Base-by-base conservation (phyloP, 2,113 vertebrate species). In the Tonatia bakeri region DNA sequence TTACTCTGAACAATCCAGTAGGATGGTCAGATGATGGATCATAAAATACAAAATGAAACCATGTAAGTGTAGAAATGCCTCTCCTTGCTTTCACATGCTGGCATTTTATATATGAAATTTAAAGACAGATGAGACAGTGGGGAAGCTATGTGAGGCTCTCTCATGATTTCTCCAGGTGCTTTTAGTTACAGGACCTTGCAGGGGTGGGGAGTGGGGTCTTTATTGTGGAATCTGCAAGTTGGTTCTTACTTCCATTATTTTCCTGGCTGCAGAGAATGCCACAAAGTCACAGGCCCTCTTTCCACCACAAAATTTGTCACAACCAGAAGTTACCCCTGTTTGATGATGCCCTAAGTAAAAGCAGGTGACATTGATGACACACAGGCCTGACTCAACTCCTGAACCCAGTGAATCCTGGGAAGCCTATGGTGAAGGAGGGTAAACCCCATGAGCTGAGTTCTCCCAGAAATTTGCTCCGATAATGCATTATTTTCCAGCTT, bases 1-100 rank as follows among this genome's bases (percentile, higher is more conserved):
- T 77, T 54, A 22, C 22, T 97, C 17, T 70, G 50, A 87, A 65
- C 22, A 69, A 33, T 64, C 15, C 8, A 40, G 43, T 31, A 36
- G 36, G 33, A 61, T 61, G 5, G 54, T 87, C 54, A 85, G 73
- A 77, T 56, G 52, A 69, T 16, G 22, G 28, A 13, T 31, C 40
- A 82, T 28, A 28, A 91, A 88, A 65, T 28, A 83, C 17, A 72
- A 47, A 75, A 82, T 24, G 52, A 79, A 85, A 59, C 40, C 33
- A 24, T 8, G 2, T 69, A 11, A 56, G 8, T 80, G 7, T 36
- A 38, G 36, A 64, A 47, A 83, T 26, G 20, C 43, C 20, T 85
- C 31, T 3, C 50, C 70, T 88, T 50, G 22, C 3, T 75, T 87
- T 43, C 73, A 6, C 28, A 19, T 67, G 52, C 11, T 79, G 11